Evolutionary conservation across 1,140 invertebrate genomes (phyloP).

Genomic region (Drosophila pachea): DNA sequence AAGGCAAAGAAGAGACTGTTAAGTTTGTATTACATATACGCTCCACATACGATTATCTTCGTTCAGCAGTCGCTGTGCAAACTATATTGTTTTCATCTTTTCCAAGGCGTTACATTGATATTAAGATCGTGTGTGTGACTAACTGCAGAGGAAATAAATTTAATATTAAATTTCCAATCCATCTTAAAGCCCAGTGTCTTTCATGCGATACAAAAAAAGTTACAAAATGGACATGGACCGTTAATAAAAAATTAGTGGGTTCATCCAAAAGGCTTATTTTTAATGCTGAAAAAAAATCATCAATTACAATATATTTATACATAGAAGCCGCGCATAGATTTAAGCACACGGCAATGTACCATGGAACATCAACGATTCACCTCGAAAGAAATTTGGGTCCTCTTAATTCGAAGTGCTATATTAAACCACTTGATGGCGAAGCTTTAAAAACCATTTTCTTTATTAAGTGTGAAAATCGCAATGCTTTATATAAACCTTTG

Average conservation of each 20-base stretch:
- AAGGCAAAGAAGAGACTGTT: conserved; percentile 37
- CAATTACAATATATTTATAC: conserved; percentile 18
- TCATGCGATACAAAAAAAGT: conserved; percentile 33
- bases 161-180: conserved; percentile 14
- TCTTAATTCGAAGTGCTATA: conserved; percentile 10
- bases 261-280: conserved; percentile 35
- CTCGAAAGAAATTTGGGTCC: conserved; percentile 36
- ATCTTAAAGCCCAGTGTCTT: conserved; percentile 37
- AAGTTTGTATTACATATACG: conserved; percentile 32
- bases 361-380: conserved; percentile 14
- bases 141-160: conserved; percentile 49
- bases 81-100: conserved; percentile 36
- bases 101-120: conserved; percentile 26
- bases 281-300: background rate
- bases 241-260: conserved; percentile 6
- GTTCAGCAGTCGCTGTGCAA: conserved; percentile 36
- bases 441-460: conserved; percentile 23
- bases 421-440: conserved; percentile 23
- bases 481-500: conserved; percentile 27
- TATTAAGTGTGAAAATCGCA: conserved; percentile 17
- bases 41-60: conserved; percentile 37
- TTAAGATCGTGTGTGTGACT: conserved; percentile 38
- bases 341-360: conserved; percentile 6
- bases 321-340: conserved; percentile 20
- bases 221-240: conserved; percentile 37